Evolutionary conservation across 2,888 invertebrate genomes (phyloP), one percentile per base, ranked within the genome.

Genomic region (Papilio demoleus): DNA sequence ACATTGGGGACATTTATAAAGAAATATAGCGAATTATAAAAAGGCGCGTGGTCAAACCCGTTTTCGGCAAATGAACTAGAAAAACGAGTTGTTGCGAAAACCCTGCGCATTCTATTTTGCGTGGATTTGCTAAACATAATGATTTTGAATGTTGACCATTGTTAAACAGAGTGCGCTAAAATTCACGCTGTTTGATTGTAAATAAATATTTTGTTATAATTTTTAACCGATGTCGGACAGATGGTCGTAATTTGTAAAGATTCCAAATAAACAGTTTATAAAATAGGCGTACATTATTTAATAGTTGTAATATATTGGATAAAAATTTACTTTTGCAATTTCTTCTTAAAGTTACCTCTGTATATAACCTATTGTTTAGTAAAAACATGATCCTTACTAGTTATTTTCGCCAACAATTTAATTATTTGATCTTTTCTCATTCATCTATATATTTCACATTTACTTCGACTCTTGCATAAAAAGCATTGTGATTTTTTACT

Each of bases 11-110:
- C 56, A 72, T 74, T 70, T 73, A 71, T 76, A 71, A 72, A 74
- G 73, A 72, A 73, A 75, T 75, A 75, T 85, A 78, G 90, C 90
- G 82, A 88, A 88, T 87, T 83, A 82, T 71, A 83, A 80, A 79
- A 79, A 85, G 89, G 88, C 90, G 86, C 90, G 90, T 87, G 90
- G 81, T 83, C 75, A 72, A 85, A 90, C 90, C 77, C 76, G 90
- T 88, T 80, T 70, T 71, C 72, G 70, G 72, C 73, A 77, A 83
- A 83, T 79, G 75, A 85, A 91, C 90, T 76, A 78, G 90, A 85
- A 82, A 77, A 81, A 81, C 92, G 81, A 83, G 91, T 92, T 89
- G 78, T 74, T 66, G 71, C 72, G 76, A 76, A 65, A 65, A 42
- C 17, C 31, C 60, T 75, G 73, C 68, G 75, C 75, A 75, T 78